Percentiles rank a stretch among this genome's conserved stretches.
phyloP scores from a whole-genome alignment of 2,113 vertebrate species.

The Capreolus pygargus region DNA sequence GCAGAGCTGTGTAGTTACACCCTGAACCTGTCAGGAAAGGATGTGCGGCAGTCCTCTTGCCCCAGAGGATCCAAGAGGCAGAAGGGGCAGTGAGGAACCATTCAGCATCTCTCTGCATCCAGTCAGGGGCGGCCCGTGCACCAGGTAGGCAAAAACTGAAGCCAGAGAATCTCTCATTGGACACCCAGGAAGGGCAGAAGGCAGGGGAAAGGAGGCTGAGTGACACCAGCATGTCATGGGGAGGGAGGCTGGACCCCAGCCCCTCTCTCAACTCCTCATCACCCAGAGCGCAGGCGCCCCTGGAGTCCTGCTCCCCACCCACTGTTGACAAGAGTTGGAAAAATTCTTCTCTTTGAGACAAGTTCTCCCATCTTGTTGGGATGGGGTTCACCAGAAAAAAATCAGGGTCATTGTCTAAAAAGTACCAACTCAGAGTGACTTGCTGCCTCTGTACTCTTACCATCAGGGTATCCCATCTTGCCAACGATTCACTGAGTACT shows the following conservation, averaged over 20 bases:
- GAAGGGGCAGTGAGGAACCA: neutral
- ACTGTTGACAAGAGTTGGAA: neutral
- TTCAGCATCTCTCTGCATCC: fast-evolving
- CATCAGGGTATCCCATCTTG: neutral
- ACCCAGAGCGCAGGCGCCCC: fast-evolving
- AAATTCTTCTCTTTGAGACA: neutral
- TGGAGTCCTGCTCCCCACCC: neutral
- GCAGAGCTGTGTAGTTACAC: neutral
- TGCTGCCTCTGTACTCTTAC: neutral
- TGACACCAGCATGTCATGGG: too few relatives aligned
- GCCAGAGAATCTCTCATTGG: neutral
- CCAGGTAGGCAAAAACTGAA: neutral
- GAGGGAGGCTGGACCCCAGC: neutral
- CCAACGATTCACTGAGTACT: neutral
- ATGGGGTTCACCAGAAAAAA: neutral
- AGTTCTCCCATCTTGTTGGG: neutral
- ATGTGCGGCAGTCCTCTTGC: neutral
- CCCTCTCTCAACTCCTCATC: neutral
- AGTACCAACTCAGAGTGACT: neutral
- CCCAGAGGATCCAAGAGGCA: neutral
- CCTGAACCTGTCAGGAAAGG: neutral
- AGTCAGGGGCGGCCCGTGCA: neutral
- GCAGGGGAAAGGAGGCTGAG: neutral
- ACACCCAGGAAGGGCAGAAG: neutral
- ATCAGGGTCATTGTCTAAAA: neutral